Evolutionary conservation across 2,888 invertebrate species (phyloP), one percentile per base, ranked within the genome.

Genomic region (Tryphoninae sp.): DNA sequence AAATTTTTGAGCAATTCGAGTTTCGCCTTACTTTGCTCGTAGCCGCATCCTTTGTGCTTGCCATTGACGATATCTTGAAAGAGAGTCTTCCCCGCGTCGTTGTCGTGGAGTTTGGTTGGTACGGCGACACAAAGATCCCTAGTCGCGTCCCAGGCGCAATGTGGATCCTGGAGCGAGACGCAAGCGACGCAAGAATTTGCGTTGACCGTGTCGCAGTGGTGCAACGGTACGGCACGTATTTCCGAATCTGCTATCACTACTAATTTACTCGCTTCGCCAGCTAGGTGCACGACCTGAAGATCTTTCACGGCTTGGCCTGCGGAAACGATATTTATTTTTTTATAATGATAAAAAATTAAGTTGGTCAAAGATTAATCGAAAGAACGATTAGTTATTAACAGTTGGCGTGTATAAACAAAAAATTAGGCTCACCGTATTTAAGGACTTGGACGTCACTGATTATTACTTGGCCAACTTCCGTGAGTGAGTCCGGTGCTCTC

Each of bases 121-220:
- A 94, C 92, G 65, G 93, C 93, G 23, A 94, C 93, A 88, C 95
- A 95, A n/a, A 90, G 89, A 76, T 92, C 91, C 84, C 92, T 92
- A 64, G 93, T 92, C 6, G 95, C 94, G 91, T 98, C 97, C 99
- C 99, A 99, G 22, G 98, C 98, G 92, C 99, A 99, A 91, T 99
- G 98, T 0, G 99, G 99, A 93, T 99, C 99, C 93, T 98, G 98
- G 80, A 98, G 93, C 45, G 95, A 95, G 2, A 99, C 95, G 92
- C 99, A 99, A 86, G 96, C 95, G 84, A 96, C 95, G 93, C 93
- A 96, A 92, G 92, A 92, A 84, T 86, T 87, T 23, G 89, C 91
- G 40, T 88, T 80, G 0, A 86, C 81, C 8, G 89, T 89, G 83
- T 92, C 92, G 91, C 99, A 99, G 88, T 98, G 96, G 87, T 98